These are phyloP conservation scores for Lucilia cuprina DNA, from an alignment of 1,140 invertebrate species.

Conservation along the genomic window DNA sequence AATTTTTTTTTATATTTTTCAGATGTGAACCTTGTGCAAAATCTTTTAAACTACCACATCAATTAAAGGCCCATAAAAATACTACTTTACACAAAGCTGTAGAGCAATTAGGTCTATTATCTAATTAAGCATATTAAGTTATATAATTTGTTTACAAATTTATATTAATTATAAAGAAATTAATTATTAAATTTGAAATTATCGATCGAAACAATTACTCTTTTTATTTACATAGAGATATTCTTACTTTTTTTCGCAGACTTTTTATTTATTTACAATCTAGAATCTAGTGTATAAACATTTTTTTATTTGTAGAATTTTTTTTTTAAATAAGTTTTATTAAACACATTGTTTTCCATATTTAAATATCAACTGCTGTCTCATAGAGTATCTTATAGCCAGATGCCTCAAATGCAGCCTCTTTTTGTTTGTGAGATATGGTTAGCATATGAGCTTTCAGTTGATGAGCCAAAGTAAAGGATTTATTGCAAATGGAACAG, in stretches of 20 bases:
- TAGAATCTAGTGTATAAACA: background rate
- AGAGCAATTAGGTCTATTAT: background rate
- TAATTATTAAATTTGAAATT: background rate
- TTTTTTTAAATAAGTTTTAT: background rate
- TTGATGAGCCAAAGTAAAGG: constrained; percentile 54
- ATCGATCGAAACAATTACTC: background rate
- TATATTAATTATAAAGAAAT: background rate
- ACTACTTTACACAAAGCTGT: constrained; percentile 45
- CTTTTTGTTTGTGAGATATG: constrained; percentile 49
- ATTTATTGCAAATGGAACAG: constrained; percentile 51
- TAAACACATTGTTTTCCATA: background rate
- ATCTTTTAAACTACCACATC: constrained; percentile 52
- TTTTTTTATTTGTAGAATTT: background rate
- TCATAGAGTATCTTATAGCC: constrained; percentile 40
- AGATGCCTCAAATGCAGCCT: constrained; percentile 39
- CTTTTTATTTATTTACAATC: background rate
- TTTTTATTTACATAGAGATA: background rate
- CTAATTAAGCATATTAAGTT: background rate
- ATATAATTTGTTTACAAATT: too few species aligned
- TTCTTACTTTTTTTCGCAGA: background rate
- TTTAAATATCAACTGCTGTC: background rate
- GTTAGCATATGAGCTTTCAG: constrained; percentile 57
- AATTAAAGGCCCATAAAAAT: constrained; percentile 51
- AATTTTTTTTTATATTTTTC: background rate
- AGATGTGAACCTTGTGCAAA: constrained; percentile 52